phyloP scores from a whole-genome alignment of 64 coral and sea anemone genomes.

The Stylophora pistillata region DNA sequence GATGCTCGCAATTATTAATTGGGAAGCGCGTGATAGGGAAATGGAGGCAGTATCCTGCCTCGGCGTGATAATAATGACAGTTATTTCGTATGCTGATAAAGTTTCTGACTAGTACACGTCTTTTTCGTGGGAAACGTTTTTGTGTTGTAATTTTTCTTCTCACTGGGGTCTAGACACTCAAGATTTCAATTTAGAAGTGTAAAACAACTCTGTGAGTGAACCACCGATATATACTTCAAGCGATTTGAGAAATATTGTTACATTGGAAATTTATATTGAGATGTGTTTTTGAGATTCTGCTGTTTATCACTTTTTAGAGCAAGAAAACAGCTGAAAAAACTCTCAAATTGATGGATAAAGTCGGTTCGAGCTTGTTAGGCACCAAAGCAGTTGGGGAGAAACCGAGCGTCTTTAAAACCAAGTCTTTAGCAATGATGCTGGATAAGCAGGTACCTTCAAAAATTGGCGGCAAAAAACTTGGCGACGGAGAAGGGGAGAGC shows the following conservation, averaged over 20 bases:
- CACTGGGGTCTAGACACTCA: no score
- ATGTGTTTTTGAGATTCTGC: neutral
- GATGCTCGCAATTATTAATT: neutral
- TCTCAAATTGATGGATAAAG: slow-evolving; percentile 66
- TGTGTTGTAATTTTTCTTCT: no score
- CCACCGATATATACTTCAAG: no score
- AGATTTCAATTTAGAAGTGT: no score
- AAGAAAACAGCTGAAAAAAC: slow-evolving; percentile 81
- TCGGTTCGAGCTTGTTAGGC: slow-evolving; percentile 74
- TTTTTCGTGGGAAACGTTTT: no score
- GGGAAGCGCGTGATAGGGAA: no score
- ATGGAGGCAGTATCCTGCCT: no score
- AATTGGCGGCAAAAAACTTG: slow-evolving; percentile 77
- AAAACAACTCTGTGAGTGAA: no score
- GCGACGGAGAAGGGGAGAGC: slow-evolving; percentile 52
- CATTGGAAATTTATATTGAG: slow-evolving; percentile 34
- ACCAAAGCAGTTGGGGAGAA: slow-evolving; percentile 86
- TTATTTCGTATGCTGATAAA: no score
- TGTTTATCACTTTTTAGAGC: slow-evolving; percentile 29
- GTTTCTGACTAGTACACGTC: no score
- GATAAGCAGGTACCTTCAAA: slow-evolving; percentile 82
- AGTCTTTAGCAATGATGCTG: slow-evolving; percentile 52
- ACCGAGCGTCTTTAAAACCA: slow-evolving; percentile 74
- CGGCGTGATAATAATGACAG: no score
- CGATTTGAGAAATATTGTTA: no score